phyloP scores from a whole-genome alignment of 2,113 vertebrate genomes.

The Entelurus aequoreus region DNA sequence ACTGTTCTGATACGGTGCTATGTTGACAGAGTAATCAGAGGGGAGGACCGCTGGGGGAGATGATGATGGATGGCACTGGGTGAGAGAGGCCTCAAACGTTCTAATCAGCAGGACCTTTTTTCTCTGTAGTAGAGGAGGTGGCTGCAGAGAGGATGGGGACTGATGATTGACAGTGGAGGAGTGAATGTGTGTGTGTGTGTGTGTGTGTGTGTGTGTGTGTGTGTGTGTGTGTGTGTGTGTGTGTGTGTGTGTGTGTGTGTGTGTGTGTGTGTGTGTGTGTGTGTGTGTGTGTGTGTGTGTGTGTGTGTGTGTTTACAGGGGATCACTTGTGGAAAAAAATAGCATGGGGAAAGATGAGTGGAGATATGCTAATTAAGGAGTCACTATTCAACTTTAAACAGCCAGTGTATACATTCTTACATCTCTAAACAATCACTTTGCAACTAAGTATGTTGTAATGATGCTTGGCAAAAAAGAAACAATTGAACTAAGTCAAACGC shows the following conservation, averaged over 20 bases:
- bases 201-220: neutral
- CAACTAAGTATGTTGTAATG: too few relatives aligned
- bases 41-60: constrained; percentile 44
- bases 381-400: too few relatives aligned
- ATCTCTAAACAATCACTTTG: too few relatives aligned
- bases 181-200: neutral
- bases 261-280: neutral
- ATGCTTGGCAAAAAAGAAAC: too few relatives aligned
- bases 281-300: neutral
- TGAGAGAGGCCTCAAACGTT: constrained; percentile 53
- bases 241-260: neutral
- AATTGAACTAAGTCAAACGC: too few relatives aligned
- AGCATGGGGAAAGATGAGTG: too few relatives aligned
- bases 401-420: too few relatives aligned
- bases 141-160: constrained; percentile 33
- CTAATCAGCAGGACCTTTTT: constrained; percentile 63
- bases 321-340: too few relatives aligned
- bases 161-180: constrained; percentile 28
- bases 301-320: constrained; percentile 1
- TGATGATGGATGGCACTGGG: constrained; percentile 60
- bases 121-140: constrained; percentile 39
- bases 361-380: too few relatives aligned
- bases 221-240: neutral
- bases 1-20: constrained; percentile 44
- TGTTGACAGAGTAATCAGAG: constrained; percentile 41